Evolutionary conservation across 2,113 vertebrate genomes (phyloP).

Genomic region (Pachyramphus minor): DNA sequence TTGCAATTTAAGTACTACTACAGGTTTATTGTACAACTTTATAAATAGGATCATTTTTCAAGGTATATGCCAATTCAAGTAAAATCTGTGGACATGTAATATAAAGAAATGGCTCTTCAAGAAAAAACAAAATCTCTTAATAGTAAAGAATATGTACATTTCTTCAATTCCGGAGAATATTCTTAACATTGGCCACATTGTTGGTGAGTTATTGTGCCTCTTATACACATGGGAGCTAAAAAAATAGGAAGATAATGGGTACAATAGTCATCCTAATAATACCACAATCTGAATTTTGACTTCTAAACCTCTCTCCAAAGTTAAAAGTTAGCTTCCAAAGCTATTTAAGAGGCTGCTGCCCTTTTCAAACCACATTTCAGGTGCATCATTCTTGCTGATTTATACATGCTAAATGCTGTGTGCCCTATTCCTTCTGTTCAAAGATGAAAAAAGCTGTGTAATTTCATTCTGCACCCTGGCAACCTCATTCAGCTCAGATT

Average conservation of each 20-base stretch:
- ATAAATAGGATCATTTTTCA: background rate
- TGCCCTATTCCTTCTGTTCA: conserved; percentile 15
- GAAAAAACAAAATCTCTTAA: conserved; percentile 8
- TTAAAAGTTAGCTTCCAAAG: conserved; percentile 65
- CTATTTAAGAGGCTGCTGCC: conserved; percentile 65
- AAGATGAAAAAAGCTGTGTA: conserved; percentile 16
- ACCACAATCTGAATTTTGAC: conserved; percentile 56
- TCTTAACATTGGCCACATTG: background rate
- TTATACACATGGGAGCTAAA: background rate
- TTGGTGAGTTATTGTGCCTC: conserved; percentile 43
- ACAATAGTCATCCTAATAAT: conserved; percentile 11
- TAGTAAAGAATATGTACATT: background rate
- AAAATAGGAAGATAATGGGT: conserved; percentile 8
- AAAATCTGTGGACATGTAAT: background rate
- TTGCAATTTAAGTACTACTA: background rate
- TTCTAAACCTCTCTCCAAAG: conserved; percentile 37
- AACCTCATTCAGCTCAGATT: background rate
- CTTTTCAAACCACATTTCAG: conserved; percentile 68
- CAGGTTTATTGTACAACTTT: background rate
- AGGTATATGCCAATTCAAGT: background rate
- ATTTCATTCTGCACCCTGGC: conserved; percentile 32
- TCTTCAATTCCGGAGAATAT: conserved; percentile 14
- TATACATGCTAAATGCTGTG: conserved; percentile 62
- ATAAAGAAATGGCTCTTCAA: background rate
- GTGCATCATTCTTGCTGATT: conserved; percentile 69